These are phyloP conservation scores for Morpho achilles DNA, from an alignment of 2,888 invertebrate species.

Conservation along the genomic window DNA sequence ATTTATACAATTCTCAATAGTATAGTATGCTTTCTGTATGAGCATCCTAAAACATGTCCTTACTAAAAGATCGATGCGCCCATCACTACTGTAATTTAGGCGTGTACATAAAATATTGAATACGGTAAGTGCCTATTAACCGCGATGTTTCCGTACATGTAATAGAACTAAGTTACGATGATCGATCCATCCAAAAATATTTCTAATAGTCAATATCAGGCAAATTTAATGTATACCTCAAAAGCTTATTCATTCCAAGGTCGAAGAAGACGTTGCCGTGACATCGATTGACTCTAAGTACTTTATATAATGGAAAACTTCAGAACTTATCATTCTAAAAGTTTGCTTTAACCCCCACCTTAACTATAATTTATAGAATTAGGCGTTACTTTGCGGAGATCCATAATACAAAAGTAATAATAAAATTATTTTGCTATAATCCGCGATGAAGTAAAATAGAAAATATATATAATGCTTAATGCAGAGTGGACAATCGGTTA, in stretches of 20 bases:
- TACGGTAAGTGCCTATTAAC: neutral
- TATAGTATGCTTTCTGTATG: too few species aligned
- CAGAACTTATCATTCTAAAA: neutral
- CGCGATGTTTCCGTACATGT: neutral
- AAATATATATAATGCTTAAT: too few species aligned
- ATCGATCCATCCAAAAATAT: constrained; percentile 22
- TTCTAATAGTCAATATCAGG: constrained; percentile 16
- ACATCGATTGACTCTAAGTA: constrained; percentile 8
- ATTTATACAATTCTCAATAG: too few species aligned
- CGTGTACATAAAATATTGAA: neutral
- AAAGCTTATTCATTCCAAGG: constrained; percentile 12
- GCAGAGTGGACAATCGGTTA: too few species aligned
- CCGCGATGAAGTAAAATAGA: too few species aligned
- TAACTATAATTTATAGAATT: too few species aligned
- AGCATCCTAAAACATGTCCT: too few species aligned
- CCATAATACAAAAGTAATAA: too few species aligned
- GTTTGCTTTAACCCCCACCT: neutral
- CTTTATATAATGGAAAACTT: constrained; percentile 7
- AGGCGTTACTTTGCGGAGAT: too few species aligned
- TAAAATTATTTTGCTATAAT: too few species aligned
- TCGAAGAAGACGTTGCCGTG: constrained; percentile 7
- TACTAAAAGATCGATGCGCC: too few species aligned
- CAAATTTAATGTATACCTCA: constrained; percentile 22
- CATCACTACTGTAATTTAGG: too few species aligned
- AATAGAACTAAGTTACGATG: constrained; percentile 4